A percentile compares a stretch with the other conserved stretches of the same genome.
Evolutionary conservation across 1,140 invertebrate genomes (phyloP).

Genomic region (Platorchestia sp.): DNA sequence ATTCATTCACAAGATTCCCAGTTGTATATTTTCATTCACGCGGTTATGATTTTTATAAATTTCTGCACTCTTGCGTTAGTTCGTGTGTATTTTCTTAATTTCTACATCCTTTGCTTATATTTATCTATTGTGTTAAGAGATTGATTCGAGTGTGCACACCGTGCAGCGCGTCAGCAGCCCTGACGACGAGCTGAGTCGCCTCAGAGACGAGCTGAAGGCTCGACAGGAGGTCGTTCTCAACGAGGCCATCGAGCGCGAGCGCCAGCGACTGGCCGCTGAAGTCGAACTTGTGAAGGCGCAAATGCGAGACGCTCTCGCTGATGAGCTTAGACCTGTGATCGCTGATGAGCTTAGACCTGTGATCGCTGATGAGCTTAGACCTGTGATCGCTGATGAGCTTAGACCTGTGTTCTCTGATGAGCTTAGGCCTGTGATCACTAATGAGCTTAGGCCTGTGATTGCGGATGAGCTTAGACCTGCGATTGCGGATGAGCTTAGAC

Average conservation of each 20-base stretch:
- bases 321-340: background rate
- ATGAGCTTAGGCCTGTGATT: background rate
- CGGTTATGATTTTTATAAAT: background rate
- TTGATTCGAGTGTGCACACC: background rate
- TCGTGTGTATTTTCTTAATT: background rate
- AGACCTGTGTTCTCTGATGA: background rate
- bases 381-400: background rate
- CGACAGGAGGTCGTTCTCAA: background rate
- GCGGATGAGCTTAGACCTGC: background rate
- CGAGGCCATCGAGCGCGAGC: background rate
- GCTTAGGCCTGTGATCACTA: background rate
- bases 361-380: background rate
- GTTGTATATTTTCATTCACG: background rate
- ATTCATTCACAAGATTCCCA: background rate
- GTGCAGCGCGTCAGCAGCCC: conserved; percentile 15
- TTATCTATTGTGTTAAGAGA: background rate
- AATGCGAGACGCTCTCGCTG: background rate
- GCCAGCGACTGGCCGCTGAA: background rate
- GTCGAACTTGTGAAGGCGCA: background rate
- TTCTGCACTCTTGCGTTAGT: background rate
- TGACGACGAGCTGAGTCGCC: conserved; percentile 5
- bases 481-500: background rate
- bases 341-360: background rate
- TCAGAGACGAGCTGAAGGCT: background rate
- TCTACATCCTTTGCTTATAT: background rate